phyloP scores from a whole-genome alignment of 2,113 vertebrate species.

The Lamprologus sp. region DNA sequence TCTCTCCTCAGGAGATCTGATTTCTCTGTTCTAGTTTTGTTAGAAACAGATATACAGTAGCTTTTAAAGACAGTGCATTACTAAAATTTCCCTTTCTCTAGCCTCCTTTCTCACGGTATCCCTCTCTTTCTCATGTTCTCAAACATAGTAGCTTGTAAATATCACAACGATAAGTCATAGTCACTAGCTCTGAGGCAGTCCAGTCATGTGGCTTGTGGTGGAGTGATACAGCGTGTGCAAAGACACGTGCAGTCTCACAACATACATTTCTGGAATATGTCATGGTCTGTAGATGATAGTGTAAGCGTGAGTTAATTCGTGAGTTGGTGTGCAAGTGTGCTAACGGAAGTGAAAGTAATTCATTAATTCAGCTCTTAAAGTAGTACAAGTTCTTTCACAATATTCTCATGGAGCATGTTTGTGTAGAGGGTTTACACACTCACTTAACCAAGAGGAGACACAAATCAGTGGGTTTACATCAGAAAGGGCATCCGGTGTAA shows the following conservation, averaged over 20 bases:
- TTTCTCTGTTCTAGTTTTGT: not conserved
- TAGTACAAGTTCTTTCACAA: not conserved
- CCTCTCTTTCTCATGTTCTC: not conserved
- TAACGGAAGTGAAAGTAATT: not conserved
- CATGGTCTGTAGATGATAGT: not conserved
- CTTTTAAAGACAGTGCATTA: not conserved
- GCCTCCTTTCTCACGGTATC: not conserved
- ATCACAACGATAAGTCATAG: not conserved
- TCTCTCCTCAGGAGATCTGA: not conserved
- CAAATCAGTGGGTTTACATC: not conserved
- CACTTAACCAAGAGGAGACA: not conserved
- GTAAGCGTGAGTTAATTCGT: not conserved
- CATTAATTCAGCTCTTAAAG: slow-evolving; percentile 23
- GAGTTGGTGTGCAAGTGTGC: not conserved
- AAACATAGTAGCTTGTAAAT: slow-evolving; percentile 1
- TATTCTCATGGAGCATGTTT: not conserved
- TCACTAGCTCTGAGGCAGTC: not conserved
- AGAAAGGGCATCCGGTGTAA: not conserved
- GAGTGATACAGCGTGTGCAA: not conserved
- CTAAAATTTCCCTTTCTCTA: not conserved
- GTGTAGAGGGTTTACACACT: not conserved
- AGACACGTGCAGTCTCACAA: not conserved
- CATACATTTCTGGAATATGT: not conserved
- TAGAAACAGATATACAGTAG: not conserved
- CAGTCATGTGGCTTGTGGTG: not conserved